Conservation (phyloP, 2,888 invertebrate species). For the Craniophora ligustri region DNA sequence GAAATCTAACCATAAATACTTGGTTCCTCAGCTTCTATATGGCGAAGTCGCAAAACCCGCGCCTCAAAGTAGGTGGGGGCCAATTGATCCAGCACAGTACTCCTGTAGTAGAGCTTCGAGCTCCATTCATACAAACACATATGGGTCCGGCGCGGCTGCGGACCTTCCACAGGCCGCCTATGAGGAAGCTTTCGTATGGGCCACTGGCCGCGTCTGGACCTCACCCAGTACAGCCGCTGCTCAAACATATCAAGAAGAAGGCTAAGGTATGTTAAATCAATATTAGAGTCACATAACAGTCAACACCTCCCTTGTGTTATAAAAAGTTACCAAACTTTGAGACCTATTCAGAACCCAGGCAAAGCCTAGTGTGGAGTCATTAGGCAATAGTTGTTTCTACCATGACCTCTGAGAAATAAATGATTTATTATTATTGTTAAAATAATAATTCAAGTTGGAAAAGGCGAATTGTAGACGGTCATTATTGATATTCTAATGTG, state of each 20-base stretch:
- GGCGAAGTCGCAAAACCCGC: conserved; percentile 94
- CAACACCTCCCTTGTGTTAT: too few species aligned
- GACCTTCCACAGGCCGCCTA: conserved; percentile 97
- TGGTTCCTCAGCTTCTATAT: conserved; percentile 93
- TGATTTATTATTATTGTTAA: too few species aligned
- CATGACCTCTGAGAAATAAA: too few species aligned
- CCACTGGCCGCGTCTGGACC: conserved; percentile 91
- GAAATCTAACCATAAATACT: neutral
- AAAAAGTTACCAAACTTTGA: too few species aligned
- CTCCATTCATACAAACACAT: conserved; percentile 98
- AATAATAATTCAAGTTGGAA: too few species aligned
- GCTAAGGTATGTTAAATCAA: conserved; percentile 90
- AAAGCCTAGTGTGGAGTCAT: too few species aligned
- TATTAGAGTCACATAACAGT: too few species aligned
- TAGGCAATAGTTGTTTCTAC: too few species aligned
- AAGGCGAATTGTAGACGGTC: too few species aligned
- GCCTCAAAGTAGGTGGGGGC: conserved; percentile 96
- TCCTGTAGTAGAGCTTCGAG: conserved; percentile 97
- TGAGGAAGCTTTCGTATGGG: conserved; percentile 96
- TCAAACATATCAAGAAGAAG: conserved; percentile 97
- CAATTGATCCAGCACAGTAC: conserved; percentile 99
- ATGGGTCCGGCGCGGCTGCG: conserved; percentile 93
- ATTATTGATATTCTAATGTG: too few species aligned
- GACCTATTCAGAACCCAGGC: too few species aligned
- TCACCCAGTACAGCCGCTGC: conserved; percentile 94